Conservation (phyloP, 1,140 invertebrate genomes). For the Drosophila subobscura region DNA sequence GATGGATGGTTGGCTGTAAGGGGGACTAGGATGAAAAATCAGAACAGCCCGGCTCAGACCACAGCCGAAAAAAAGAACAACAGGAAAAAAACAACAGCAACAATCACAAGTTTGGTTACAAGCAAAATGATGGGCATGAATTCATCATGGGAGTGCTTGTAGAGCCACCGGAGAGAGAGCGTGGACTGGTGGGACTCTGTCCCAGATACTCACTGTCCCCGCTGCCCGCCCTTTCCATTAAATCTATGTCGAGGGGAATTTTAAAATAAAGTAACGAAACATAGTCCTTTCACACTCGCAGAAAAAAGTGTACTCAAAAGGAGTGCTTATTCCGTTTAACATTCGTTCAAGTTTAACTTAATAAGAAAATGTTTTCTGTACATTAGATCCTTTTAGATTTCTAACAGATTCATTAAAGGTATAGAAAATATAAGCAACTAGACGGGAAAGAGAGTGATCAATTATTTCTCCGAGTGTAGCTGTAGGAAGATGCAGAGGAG, state of each 20-base stretch:
- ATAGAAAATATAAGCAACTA: too few relatives aligned
- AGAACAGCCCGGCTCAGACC: slow-evolving; percentile 43
- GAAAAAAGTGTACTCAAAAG: too few relatives aligned
- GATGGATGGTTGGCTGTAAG: slow-evolving; percentile 48
- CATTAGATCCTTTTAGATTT: too few relatives aligned
- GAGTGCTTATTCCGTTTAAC: too few relatives aligned
- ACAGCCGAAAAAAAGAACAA: slow-evolving; percentile 18
- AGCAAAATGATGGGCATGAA: slow-evolving; percentile 78
- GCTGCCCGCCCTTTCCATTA: neutral
- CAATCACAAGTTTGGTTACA: slow-evolving; percentile 75
- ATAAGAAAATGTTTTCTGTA: too few relatives aligned
- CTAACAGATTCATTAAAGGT: too few relatives aligned
- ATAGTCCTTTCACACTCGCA: too few relatives aligned
- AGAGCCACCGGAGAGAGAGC: neutral
- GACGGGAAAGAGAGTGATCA: too few relatives aligned
- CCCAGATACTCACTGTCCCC: slow-evolving; percentile 15
- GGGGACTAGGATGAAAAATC: slow-evolving; percentile 57
- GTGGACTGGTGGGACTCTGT: neutral
- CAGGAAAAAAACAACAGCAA: slow-evolving; percentile 49
- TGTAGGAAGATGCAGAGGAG: slow-evolving; percentile 12
- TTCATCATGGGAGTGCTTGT: slow-evolving; percentile 66
- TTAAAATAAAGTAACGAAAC: slow-evolving; percentile 60
- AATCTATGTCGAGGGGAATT: slow-evolving; percentile 44
- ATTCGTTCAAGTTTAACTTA: too few relatives aligned
- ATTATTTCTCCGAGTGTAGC: neutral